Evolutionary conservation across 2,113 vertebrate genomes (phyloP).

Genomic region (Spermophilus dauricus): DNA sequence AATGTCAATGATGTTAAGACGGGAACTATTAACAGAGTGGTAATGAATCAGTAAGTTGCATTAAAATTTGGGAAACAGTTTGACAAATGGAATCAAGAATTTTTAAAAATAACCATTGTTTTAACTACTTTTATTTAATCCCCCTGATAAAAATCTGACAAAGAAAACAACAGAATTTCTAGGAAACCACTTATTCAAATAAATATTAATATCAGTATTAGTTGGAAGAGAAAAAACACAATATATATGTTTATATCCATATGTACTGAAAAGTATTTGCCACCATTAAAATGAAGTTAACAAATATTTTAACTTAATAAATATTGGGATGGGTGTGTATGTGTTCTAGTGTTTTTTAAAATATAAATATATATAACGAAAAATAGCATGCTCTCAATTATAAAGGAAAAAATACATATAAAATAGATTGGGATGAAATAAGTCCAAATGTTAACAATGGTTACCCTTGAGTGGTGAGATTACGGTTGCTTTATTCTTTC

Average conservation of each 20-base stretch:
- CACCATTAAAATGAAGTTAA: neutral
- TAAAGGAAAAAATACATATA: neutral
- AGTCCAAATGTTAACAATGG: neutral
- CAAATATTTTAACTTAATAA: neutral
- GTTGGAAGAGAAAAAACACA: neutral
- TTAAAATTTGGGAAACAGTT: conserved; percentile 51
- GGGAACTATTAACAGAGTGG: neutral
- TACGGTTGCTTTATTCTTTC: conserved; percentile 9
- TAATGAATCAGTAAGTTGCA: neutral
- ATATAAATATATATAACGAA: neutral
- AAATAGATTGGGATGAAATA: neutral
- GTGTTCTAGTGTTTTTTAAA: neutral
- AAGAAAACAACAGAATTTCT: neutral
- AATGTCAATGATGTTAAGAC: neutral
- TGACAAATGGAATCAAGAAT: neutral
- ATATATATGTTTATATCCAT: neutral
- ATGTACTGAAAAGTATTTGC: neutral
- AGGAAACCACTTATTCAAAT: neutral
- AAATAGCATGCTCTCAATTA: neutral
- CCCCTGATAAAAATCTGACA: neutral
- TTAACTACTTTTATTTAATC: conserved; percentile 12
- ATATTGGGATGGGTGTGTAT: neutral
- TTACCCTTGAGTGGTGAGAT: neutral
- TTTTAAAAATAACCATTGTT: neutral
- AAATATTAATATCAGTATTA: neutral